Conservation (phyloP, 2,113 vertebrate genomes). For the Sprattus sprattus region DNA sequence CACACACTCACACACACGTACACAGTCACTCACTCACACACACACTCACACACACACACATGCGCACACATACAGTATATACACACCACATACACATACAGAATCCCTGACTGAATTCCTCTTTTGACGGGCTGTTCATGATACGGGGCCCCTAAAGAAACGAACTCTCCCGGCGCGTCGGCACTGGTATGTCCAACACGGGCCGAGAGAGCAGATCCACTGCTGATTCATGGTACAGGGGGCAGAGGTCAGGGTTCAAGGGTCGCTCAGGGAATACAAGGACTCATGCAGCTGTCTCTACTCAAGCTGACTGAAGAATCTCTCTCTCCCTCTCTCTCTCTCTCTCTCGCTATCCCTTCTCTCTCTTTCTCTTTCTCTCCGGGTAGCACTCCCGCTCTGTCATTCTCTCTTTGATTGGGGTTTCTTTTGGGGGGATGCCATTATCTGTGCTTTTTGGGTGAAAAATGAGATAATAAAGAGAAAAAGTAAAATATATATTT, state of each 20-base stretch:
- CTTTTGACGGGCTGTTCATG: neutral
- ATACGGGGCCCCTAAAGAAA: neutral
- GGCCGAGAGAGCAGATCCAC: constrained; percentile 26
- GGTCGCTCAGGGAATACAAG: constrained; percentile 28
- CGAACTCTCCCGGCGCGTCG: constrained; percentile 15
- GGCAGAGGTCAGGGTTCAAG: constrained; percentile 50
- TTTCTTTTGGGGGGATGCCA: neutral
- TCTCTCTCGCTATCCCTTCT: constrained; percentile 8
- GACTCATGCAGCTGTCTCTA: constrained; percentile 42
- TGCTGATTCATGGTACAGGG: constrained; percentile 47
- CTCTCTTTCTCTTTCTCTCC: constrained; percentile 22
- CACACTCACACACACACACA: neutral
- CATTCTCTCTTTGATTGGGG: neutral
- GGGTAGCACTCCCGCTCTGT: constrained; percentile 19
- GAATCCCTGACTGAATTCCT: neutral
- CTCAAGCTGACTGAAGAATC: constrained; percentile 32
- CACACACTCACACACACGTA: neutral
- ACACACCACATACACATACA: neutral
- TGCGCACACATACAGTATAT: neutral
- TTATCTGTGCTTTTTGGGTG: neutral
- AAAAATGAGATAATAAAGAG: neutral
- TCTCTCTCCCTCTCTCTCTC: constrained; percentile 17
- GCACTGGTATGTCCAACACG: neutral
- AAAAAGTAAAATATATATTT: neutral
- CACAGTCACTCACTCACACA: neutral